Percentiles rank a stretch among this genome's conserved stretches.
These are phyloP conservation scores for Hoplias malabaricus DNA, from an alignment of 2,113 vertebrate species.

Conservation along the genomic window DNA sequence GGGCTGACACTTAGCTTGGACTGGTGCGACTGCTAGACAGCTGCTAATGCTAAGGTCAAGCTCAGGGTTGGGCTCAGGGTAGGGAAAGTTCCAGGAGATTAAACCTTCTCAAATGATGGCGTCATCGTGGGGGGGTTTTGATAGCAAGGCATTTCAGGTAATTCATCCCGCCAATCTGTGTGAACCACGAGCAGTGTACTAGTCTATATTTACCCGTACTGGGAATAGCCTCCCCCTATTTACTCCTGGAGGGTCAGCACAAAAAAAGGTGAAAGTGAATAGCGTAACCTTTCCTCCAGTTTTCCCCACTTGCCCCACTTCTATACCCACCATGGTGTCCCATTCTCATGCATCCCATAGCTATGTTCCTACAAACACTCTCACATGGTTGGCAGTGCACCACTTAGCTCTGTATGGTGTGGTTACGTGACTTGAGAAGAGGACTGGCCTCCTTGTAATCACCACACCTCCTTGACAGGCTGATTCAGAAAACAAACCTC, in stretches of 20 bases:
- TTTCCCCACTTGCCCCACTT: slow-evolving; percentile 40
- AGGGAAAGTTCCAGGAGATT: not conserved
- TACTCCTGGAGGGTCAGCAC: slow-evolving; percentile 53
- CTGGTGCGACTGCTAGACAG: not conserved
- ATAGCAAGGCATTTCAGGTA: not conserved
- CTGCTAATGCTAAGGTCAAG: not conserved
- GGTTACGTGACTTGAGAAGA: slow-evolving; percentile 62
- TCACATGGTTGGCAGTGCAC: slow-evolving; percentile 48
- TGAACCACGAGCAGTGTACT: slow-evolving; percentile 35
- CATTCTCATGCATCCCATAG: slow-evolving; percentile 40
- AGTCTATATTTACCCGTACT: slow-evolving; percentile 60
- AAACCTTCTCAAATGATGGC: not conserved
- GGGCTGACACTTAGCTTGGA: slow-evolving; percentile 18
- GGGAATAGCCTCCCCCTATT: slow-evolving; percentile 14
- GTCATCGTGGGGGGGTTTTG: not conserved
- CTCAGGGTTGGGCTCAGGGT: not conserved
- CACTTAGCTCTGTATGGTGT: slow-evolving; percentile 44
- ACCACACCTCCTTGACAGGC: slow-evolving; percentile 50
- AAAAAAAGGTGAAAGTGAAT: slow-evolving; percentile 43
- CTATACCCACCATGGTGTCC: slow-evolving; percentile 64
- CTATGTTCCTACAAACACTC: slow-evolving; percentile 21
- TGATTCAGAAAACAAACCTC: slow-evolving; percentile 31
- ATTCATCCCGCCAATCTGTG: not conserved
- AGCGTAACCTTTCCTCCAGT: slow-evolving; percentile 57
- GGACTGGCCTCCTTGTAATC: slow-evolving; percentile 39